Conservation (phyloP, 2,797 vertebrate genomes). For the Peromyscus aztecus region DNA sequence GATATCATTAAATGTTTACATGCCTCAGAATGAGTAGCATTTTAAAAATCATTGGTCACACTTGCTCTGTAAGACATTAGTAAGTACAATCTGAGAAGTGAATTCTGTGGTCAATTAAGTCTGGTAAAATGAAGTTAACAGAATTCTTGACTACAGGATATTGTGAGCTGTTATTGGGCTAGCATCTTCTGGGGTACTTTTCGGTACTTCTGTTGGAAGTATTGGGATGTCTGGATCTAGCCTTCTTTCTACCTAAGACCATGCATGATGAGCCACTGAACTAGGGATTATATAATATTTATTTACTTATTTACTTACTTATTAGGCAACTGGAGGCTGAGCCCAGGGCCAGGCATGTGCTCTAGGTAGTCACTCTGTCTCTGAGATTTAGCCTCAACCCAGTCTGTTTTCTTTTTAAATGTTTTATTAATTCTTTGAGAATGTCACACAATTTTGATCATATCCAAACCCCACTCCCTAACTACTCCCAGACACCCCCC, state of each 20-base stretch:
- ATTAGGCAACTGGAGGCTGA: neutral
- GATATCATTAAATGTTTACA: neutral
- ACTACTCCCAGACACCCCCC: too few relatives aligned
- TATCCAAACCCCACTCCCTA: neutral
- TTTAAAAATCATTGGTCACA: neutral
- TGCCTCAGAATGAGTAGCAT: neutral
- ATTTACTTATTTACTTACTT: neutral
- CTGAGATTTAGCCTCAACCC: neutral
- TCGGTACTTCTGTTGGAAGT: neutral
- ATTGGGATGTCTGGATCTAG: neutral
- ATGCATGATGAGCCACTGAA: neutral
- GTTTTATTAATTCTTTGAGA: neutral
- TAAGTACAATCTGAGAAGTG: neutral
- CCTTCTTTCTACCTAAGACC: neutral
- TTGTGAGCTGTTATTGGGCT: neutral
- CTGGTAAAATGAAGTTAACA: neutral
- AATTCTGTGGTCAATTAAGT: constrained; percentile 6
- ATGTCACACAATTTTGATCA: too few relatives aligned
- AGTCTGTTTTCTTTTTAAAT: neutral
- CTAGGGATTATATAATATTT: neutral
- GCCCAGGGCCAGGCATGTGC: neutral
- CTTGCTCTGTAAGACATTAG: neutral
- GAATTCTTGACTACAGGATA: neutral
- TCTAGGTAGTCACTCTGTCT: neutral
- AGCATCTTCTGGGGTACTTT: neutral